Conservation (phyloP, 2,113 vertebrate genomes). For the Psettodes erumei region DNA sequence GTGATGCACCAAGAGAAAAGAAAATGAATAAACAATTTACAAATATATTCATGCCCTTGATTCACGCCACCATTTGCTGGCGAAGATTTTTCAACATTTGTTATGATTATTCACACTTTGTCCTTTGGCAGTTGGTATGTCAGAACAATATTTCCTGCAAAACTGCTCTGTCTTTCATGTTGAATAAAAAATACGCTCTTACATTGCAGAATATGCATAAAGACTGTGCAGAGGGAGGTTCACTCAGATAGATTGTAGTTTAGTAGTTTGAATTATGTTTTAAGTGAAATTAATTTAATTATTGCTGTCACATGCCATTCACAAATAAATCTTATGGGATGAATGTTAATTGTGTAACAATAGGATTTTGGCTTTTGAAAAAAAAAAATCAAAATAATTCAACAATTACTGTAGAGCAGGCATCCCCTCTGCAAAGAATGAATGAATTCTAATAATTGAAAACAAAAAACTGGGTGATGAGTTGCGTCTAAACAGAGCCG, state of each 20-base stretch:
- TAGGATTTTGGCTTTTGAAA: background rate
- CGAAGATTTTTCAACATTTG: constrained; percentile 6
- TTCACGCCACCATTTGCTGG: background rate
- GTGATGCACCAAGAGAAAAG: background rate
- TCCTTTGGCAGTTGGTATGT: constrained; percentile 23
- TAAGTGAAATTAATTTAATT: background rate
- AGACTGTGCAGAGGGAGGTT: background rate
- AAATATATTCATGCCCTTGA: constrained; percentile 18
- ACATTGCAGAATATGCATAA: background rate
- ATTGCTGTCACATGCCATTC: background rate
- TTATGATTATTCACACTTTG: constrained; percentile 32
- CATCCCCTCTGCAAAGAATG: constrained; percentile 2
- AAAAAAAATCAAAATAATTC: constrained; percentile 2
- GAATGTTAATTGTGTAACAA: constrained; percentile 1
- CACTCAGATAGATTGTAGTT: background rate
- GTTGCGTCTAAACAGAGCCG: background rate
- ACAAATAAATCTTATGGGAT: background rate
- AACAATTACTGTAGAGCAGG: background rate
- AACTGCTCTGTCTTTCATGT: background rate
- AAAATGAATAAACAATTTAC: constrained; percentile 20
- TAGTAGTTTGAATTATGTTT: background rate
- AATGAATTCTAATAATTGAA: background rate
- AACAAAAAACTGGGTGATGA: constrained; percentile 2
- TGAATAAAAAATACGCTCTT: background rate
- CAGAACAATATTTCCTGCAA: background rate